Evolutionary conservation across 2,113 vertebrate genomes (phyloP), one percentile per base, ranked within the genome.

Genomic region (Campylomormyrus tamandua): DNA sequence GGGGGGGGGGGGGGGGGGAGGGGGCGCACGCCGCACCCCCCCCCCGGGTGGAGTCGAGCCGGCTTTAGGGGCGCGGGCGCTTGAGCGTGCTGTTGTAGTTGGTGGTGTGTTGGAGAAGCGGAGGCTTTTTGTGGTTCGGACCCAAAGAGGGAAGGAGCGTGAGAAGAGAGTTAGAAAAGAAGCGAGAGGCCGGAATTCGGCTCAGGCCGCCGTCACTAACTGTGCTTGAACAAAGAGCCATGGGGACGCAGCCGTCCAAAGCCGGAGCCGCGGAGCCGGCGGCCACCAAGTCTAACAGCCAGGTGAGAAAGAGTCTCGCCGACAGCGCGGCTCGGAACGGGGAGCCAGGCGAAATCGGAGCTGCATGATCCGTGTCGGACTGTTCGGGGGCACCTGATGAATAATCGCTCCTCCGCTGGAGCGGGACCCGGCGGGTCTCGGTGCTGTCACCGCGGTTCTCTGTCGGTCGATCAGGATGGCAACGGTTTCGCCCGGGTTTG

Each of bases 171-270:
- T 19, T 24, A 56, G 19, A 56, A 56, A 24, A 24, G 53, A 83
- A 49, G 45, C 17, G 39, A 83, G 15, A 45, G 3, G 42, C 42
- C 8, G 45, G 10, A 62, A 9, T 46, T 24, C 10, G 19, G 21
- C 39, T 39, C 27, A 42, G 35, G 74, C 31, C 27, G 74, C 31
- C 13, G 39, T 83, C 17, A 13, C 13, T 8, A 19, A 39, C 77
- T 19, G 13, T 52, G 50, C 77, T 2, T 45, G 35, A 21, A 83
- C 77, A 7, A 27, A 52, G 48, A 35, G 50, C 85, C 13, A 97
- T 97, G 97, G 97, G 97, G 92, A 96, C 96, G 94, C 96, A 97
- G 91, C 95, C 96, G 95, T 96, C 97, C 91, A 98, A 97, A 95
- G 96, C 97, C 94, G 96, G 96, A 95, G 96, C 96, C 86, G 94